These are phyloP conservation scores for Yponomeuta plumbellus DNA, from an alignment of 2,888 invertebrate species.

Conservation along the genomic window DNA sequence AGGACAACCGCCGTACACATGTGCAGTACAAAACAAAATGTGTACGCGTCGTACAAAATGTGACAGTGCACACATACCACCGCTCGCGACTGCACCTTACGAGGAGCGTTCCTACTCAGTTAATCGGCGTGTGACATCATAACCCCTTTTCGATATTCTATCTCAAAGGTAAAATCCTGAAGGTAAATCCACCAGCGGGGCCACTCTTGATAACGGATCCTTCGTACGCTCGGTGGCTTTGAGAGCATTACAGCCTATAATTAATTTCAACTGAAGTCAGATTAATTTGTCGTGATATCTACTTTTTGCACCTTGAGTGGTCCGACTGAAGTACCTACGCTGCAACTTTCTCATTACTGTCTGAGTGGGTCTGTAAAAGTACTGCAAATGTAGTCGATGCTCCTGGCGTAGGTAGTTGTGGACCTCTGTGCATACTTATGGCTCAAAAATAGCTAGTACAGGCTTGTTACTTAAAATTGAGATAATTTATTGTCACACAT, in stretches of 20 bases:
- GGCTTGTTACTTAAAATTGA: slow-evolving; percentile 9
- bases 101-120: slow-evolving; percentile 14
- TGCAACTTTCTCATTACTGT: background rate
- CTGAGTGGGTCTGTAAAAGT: background rate
- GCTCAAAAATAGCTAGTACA: slow-evolving; percentile 29
- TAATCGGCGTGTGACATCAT: too few relatives aligned
- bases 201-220: slow-evolving; percentile 24
- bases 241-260: slow-evolving; percentile 17
- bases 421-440: slow-evolving; percentile 23
- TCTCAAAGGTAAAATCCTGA: slow-evolving; percentile 23
- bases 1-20: too few relatives aligned
- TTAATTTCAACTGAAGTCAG: background rate
- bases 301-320: slow-evolving; percentile 12
- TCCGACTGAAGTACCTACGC: slow-evolving; percentile 6
- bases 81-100: slow-evolving; percentile 11
- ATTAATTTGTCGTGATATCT: slow-evolving; percentile 13
- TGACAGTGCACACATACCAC: slow-evolving; percentile 16
- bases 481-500: background rate
- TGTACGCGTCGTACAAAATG: too few relatives aligned
- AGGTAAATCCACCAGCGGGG: slow-evolving; percentile 25
- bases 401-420: slow-evolving; percentile 22
- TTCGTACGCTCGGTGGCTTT: slow-evolving; percentile 25
- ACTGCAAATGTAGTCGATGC: slow-evolving; percentile 2
- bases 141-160: slow-evolving; percentile 20
- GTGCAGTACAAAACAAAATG: too few relatives aligned